These are phyloP conservation scores for Drosophila kurseongensis DNA, from an alignment of 1,140 invertebrate genomes.

Conservation along the genomic window DNA sequence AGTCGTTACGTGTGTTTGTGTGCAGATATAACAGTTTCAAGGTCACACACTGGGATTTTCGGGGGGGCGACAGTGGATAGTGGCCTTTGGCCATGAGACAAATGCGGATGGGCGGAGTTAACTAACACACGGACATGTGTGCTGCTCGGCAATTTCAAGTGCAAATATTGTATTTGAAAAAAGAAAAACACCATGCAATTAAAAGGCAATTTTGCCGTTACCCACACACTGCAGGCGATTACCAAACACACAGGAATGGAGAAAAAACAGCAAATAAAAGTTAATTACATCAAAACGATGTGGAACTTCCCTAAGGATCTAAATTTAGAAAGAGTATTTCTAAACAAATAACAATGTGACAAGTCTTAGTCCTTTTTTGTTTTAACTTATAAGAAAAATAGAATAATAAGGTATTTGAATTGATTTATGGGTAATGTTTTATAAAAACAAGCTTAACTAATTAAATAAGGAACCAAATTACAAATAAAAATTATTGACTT, in stretches of 20 bases:
- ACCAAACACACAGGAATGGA: slow-evolving; percentile 1
- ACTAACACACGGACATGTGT: slow-evolving; percentile 10
- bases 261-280: slow-evolving; percentile 20
- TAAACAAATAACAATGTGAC: background rate
- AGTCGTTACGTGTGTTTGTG: slow-evolving; percentile 31
- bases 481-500: too few species aligned
- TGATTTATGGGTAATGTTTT: too few species aligned
- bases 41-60: slow-evolving; percentile 34
- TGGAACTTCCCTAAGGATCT: background rate
- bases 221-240: slow-evolving; percentile 54
- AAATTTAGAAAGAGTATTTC: background rate
- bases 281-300: slow-evolving; percentile 8
- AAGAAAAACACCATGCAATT: slow-evolving; percentile 64
- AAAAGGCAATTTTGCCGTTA: slow-evolving; percentile 67
- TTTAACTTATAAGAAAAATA: too few species aligned
- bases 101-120: background rate
- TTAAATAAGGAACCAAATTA: too few species aligned
- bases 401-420: too few species aligned
- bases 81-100: slow-evolving; percentile 21
- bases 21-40: slow-evolving; percentile 48
- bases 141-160: slow-evolving; percentile 33
- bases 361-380: too few species aligned
- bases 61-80: background rate
- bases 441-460: too few species aligned
- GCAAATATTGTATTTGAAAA: slow-evolving; percentile 44